These are phyloP conservation scores for Volucella inflata DNA, from an alignment of 2,888 invertebrate species.

Conservation along the genomic window DNA sequence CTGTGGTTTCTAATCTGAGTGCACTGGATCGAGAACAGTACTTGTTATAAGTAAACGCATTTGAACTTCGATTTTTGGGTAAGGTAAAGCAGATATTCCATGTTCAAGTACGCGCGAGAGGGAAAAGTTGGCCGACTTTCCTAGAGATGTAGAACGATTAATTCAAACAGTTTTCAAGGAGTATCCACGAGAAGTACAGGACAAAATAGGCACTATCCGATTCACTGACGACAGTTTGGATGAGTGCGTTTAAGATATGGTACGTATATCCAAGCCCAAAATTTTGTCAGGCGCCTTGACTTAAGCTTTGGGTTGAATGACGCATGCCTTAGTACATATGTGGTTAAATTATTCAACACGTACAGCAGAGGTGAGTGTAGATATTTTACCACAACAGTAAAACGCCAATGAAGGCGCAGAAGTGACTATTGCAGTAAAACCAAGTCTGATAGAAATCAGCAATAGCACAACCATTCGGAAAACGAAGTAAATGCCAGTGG, in stretches of 20 bases:
- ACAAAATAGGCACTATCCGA: slow-evolving; percentile 5
- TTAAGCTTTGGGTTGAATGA: neutral
- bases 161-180: neutral
- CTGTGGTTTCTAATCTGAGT: neutral
- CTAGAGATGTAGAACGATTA: neutral
- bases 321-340: neutral
- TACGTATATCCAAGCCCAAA: too few species aligned
- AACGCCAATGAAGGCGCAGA: too few species aligned
- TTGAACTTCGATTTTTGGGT: slow-evolving; percentile 4
- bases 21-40: neutral
- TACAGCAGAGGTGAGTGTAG: too few species aligned
- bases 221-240: neutral
- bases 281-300: neutral
- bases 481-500: slow-evolving; percentile 3
- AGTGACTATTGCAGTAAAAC: neutral
- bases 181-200: neutral
- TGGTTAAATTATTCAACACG: neutral
- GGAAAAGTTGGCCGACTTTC: neutral
- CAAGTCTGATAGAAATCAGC: neutral
- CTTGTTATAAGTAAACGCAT: neutral
- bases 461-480: neutral
- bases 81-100: slow-evolving; percentile 7
- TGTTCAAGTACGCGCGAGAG: neutral
- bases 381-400: neutral
- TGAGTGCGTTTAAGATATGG: too few species aligned